A percentile compares a stretch with the other conserved stretches of the same genome.
Conservation (phyloP, 2,113 vertebrate genomes). For the Takifugu flavidus region DNA sequence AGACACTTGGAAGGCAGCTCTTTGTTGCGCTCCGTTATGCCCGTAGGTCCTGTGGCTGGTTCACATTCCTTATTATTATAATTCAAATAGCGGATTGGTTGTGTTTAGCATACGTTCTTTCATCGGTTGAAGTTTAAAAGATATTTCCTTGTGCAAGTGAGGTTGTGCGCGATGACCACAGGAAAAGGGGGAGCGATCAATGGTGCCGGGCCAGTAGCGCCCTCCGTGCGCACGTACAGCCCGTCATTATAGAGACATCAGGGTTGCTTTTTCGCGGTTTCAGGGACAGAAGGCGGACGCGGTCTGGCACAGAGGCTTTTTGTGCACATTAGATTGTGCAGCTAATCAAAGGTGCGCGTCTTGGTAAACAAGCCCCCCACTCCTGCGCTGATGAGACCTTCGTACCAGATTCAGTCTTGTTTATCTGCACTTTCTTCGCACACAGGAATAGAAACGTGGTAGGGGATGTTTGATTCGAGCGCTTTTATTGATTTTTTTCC, state of each 20-base stretch:
- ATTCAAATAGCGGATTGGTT: too few relatives aligned
- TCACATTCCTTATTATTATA: too few relatives aligned
- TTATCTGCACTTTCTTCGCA: too few relatives aligned
- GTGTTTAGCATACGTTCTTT: too few relatives aligned
- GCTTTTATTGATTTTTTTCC: conserved; percentile 6
- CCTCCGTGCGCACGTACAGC: conserved; percentile 3
- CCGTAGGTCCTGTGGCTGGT: too few relatives aligned
- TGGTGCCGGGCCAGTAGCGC: neutral
- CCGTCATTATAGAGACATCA: conserved; percentile 16
- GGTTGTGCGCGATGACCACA: too few relatives aligned
- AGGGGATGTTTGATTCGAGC: conserved; percentile 10
- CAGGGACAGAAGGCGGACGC: conserved; percentile 30
- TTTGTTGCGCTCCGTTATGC: too few relatives aligned
- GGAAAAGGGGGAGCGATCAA: too few relatives aligned
- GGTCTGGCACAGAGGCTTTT: conserved; percentile 14
- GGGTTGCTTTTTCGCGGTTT: conserved; percentile 17
- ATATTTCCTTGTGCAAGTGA: too few relatives aligned
- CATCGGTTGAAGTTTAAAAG: too few relatives aligned
- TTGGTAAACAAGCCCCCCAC: conserved; percentile 36
- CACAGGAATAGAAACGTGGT: neutral
- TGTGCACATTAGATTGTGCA: conserved; percentile 38
- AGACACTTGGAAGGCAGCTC: too few relatives aligned
- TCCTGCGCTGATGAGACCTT: conserved; percentile 8
- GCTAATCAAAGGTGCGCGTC: conserved; percentile 40
- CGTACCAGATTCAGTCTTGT: too few relatives aligned